Evolutionary conservation across 2,888 invertebrate genomes (phyloP).

Genomic region (Diadegma fenestrale): DNA sequence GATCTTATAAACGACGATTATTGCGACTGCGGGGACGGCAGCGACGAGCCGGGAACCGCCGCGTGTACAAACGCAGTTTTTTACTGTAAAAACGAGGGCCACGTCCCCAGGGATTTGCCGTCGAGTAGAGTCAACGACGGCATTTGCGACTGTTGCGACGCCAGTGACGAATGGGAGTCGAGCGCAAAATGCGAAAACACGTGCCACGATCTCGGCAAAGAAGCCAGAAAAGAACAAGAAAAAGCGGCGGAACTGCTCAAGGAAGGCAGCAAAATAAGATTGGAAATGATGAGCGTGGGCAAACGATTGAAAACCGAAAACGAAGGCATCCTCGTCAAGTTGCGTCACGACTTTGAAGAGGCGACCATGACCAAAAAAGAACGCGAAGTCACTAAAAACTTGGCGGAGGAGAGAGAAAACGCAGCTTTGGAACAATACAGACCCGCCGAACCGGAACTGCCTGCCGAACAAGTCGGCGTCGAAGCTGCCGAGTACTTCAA

Average conservation of each 20-base stretch:
- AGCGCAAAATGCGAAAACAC: constrained; percentile 89
- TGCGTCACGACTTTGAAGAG: constrained; percentile 90
- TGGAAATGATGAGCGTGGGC: constrained; percentile 90
- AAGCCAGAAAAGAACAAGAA: constrained; percentile 91
- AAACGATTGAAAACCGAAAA: constrained; percentile 91
- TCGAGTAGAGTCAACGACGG: constrained; percentile 97
- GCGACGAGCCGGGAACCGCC: constrained; percentile 96
- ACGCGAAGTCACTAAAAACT: constrained; percentile 90
- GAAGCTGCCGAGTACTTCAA: constrained; percentile 92
- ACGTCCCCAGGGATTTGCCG: constrained; percentile 91
- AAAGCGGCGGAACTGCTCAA: constrained; percentile 90
- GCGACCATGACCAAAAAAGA: constrained; percentile 93
- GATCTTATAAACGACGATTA: constrained; percentile 95
- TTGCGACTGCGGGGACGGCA: constrained; percentile 96
- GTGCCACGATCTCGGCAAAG: constrained; percentile 92
- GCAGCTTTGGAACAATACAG: constrained; percentile 92
- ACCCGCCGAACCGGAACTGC: constrained; percentile 86
- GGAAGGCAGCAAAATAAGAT: constrained; percentile 91
- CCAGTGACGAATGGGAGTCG: constrained; percentile 92
- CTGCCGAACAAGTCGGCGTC: constrained; percentile 86
- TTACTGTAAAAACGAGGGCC: constrained; percentile 95
- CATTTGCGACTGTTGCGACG: constrained; percentile 97
- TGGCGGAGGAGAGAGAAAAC: constrained; percentile 90
- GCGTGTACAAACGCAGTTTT: constrained; percentile 96
- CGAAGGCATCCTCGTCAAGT: constrained; percentile 89